Percentiles rank a stretch among this genome's conserved stretches.
phyloP scores from a whole-genome alignment of 2,888 invertebrate species.

The Dicyrtoma fusca region DNA sequence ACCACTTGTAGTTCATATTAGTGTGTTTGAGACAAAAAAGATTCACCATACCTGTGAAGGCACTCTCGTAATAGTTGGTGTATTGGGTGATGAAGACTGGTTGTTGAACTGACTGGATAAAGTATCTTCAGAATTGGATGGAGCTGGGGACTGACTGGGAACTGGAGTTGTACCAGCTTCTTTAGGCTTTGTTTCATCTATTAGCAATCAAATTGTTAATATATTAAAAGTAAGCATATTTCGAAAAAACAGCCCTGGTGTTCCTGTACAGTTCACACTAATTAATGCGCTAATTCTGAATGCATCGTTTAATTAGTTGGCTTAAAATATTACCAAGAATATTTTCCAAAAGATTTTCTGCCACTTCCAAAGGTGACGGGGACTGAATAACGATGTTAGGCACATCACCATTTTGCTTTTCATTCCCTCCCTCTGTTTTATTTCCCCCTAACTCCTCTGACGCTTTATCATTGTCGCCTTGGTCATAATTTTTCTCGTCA shows the following conservation, averaged over 20 bases:
- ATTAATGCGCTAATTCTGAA: background rate
- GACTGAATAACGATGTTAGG: slow-evolving; percentile 44
- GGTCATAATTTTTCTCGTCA: slow-evolving; percentile 15
- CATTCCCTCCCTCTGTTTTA: background rate
- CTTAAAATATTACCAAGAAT: slow-evolving; percentile 38
- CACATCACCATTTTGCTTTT: slow-evolving; percentile 31
- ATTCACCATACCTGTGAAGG: slow-evolving; percentile 59
- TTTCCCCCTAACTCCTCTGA: no score
- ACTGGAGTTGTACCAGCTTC: background rate
- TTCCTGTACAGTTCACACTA: no score
- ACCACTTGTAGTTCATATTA: no score
- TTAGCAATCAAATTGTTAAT: no score
- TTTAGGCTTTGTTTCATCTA: slow-evolving; percentile 1
- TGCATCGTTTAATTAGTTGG: background rate
- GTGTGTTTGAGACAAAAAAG: no score
- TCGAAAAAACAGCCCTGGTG: no score
- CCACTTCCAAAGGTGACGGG: slow-evolving; percentile 48
- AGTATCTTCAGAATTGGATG: slow-evolving; percentile 19
- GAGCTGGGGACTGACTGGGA: slow-evolving; percentile 24
- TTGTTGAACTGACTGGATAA: slow-evolving; percentile 17
- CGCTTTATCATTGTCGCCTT: slow-evolving; percentile 22
- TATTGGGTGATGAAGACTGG: slow-evolving; percentile 51
- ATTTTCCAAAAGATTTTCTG: slow-evolving; percentile 48
- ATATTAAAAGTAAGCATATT: no score
- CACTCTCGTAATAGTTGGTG: slow-evolving; percentile 59